A percentile compares a stretch with the other conserved stretches of the same genome.
phyloP scores from a whole-genome alignment of 2,113 vertebrate genomes.

The Sinocyclocheilus anshuiensis region DNA sequence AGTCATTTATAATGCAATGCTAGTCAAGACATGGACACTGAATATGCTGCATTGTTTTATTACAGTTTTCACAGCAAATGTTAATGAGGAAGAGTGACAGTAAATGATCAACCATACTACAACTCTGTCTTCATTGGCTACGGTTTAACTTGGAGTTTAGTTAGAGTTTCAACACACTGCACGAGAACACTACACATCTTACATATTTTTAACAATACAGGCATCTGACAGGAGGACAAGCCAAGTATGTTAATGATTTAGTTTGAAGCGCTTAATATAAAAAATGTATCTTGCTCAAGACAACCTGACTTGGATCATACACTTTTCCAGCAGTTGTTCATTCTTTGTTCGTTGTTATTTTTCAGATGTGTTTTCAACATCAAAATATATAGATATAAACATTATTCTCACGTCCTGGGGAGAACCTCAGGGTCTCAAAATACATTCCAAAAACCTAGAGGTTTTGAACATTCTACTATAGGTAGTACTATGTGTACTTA shows the following conservation, averaged over 20 bases:
- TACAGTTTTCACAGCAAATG: not conserved
- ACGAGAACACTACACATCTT: not conserved
- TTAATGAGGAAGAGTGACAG: not conserved
- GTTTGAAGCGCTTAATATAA: too few species aligned
- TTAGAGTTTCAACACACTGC: constrained; percentile 1
- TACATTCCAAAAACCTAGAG: too few species aligned
- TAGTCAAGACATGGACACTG: not conserved
- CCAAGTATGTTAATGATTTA: not conserved
- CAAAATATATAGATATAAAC: too few species aligned
- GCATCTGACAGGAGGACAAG: not conserved
- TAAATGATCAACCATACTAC: not conserved
- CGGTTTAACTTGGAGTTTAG: constrained; percentile 4
- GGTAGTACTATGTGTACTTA: not conserved
- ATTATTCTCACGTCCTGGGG: too few species aligned
- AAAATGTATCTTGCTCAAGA: too few species aligned
- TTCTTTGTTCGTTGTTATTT: too few species aligned
- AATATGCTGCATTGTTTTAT: not conserved
- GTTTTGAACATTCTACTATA: not conserved
- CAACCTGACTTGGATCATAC: too few species aligned
- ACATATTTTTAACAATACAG: too few species aligned
- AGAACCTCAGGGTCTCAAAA: too few species aligned
- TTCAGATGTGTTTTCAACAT: too few species aligned
- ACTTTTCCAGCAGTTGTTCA: too few species aligned
- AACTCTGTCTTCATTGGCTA: not conserved
- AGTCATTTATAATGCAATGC: not conserved